Conservation (phyloP, 2,888 invertebrate genomes). For the Conops quadrifasciatus region DNA sequence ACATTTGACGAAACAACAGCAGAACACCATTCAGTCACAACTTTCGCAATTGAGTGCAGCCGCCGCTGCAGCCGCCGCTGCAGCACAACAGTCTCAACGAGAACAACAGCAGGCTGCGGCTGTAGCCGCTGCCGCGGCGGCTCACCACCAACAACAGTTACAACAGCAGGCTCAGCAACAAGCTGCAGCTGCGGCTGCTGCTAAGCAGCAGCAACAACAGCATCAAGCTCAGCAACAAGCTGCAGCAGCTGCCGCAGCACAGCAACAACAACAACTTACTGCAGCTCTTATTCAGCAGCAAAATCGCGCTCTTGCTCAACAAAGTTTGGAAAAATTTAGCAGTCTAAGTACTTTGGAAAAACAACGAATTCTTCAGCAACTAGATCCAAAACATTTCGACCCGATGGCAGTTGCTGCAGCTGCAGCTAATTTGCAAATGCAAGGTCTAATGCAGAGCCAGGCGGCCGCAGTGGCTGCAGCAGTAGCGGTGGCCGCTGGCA, state of each 20-base stretch:
- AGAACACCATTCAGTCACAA: constrained; percentile 60
- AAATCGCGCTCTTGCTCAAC: constrained; percentile 69
- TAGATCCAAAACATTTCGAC: constrained; percentile 65
- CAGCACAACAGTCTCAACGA: constrained; percentile 24
- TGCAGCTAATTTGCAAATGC: constrained; percentile 60
- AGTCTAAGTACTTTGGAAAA: constrained; percentile 68
- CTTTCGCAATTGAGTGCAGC: constrained; percentile 56
- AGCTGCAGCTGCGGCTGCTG: constrained; percentile 49
- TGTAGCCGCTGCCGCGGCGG: constrained; percentile 52
- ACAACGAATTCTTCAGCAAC: constrained; percentile 68
- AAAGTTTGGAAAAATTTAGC: constrained; percentile 73
- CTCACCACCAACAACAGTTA: constrained; percentile 58
- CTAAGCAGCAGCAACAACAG: constrained; percentile 56
- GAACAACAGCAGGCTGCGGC: constrained; percentile 44
- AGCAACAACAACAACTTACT: constrained; percentile 73
- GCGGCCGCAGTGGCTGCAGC: constrained; percentile 53
- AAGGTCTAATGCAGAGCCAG: constrained; percentile 58
- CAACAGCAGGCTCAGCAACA: constrained; percentile 48
- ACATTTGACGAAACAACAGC: constrained; percentile 62
- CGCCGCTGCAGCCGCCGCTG: constrained; percentile 33
- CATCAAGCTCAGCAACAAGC: constrained; percentile 55
- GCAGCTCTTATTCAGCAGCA: constrained; percentile 74
- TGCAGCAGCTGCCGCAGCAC: constrained; percentile 63
- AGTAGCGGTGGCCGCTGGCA: constrained; percentile 41
- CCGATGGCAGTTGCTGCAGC: constrained; percentile 60